Base-by-base conservation (phyloP, 2,888 invertebrate genomes). In the Hyalella azteca region DNA sequence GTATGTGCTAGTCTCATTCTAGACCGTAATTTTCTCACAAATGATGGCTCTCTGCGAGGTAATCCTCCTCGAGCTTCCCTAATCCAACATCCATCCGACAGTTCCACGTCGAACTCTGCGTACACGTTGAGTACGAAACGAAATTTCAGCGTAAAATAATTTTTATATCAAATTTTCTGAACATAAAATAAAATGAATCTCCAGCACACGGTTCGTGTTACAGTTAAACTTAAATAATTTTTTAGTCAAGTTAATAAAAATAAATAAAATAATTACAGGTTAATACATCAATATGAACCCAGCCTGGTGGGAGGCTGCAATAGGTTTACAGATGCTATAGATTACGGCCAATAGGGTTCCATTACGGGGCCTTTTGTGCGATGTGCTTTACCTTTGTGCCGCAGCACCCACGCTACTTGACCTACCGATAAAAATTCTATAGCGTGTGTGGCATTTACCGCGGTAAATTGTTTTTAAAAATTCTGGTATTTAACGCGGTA, bases 321-420 rank as follows among this genome's bases (percentile, higher is more conserved):
- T 66, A 36, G 66, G 66, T 66, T 66, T 66, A 66, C 39, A 29
- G 66, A 29, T 36, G 19, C 32, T 66, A 32, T 19, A 66, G 66
- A 66, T 66, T 66, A 66, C 66, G 36, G 36, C 66, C 66, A 66
- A 66, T 66, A 66, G 66, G 66, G 66, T 66, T 66, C 66, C 66
- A 66, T 66, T 66, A 66, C 66, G 66, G 11, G 66, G 26, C 66
- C 66, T 36, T 36, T 66, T 66, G 66, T 66, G 36, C 36, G 9
- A 2, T 2, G 66, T 66, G 66, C 66, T 32, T 36, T 66, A 36
- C 66, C 36, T 66, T 11, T 5, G 66, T 29, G 32, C 19, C 32
- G 19, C 66, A 26, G 26, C 5, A 54, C 54, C 54, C 54, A 54
- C 54, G 54, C 54, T 54, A 22, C 54, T 54, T 22, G 11, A 3